These are phyloP conservation scores for Philypnodon macrostomus DNA, from an alignment of 2,797 vertebrate species.

Conservation along the genomic window DNA sequence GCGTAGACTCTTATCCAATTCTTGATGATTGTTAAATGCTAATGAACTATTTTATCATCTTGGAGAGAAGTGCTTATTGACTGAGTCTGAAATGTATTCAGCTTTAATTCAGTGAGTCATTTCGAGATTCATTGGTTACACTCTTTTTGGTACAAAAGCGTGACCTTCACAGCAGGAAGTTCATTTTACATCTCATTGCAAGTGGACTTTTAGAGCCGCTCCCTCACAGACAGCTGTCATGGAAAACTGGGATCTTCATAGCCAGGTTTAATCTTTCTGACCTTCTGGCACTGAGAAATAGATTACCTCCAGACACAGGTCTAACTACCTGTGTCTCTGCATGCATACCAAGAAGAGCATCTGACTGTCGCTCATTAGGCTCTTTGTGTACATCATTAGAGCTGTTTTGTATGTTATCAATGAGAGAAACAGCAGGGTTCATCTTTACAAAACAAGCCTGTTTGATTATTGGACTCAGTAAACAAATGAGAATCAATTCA, in stretches of 20 bases:
- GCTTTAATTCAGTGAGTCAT: conserved; percentile 13
- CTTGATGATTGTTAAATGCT: conserved; percentile 15
- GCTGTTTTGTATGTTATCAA: conserved; percentile 41
- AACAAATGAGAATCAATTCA: conserved; percentile 35
- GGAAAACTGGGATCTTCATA: conserved; percentile 74
- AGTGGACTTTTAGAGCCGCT: conserved; percentile 62
- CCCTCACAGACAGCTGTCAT: conserved; percentile 70
- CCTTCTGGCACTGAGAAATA: conserved; percentile 72
- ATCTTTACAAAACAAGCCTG: conserved; percentile 31
- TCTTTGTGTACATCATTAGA: conserved; percentile 44
- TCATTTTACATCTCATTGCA: conserved; percentile 78
- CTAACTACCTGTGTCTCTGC: conserved; percentile 48
- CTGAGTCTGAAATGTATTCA: conserved; percentile 10
- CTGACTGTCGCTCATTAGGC: conserved; percentile 34
- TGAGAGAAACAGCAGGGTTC: conserved; percentile 14
- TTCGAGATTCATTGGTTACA: conserved; percentile 28
- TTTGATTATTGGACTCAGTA: conserved; percentile 31
- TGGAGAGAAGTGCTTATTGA: conserved; percentile 4
- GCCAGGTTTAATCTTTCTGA: conserved; percentile 75
- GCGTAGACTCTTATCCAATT: conserved; percentile 10
- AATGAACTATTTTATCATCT: conserved; percentile 13
- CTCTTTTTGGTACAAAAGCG: conserved; percentile 41
- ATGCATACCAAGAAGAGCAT: conserved; percentile 62
- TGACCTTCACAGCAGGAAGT: conserved; percentile 70
- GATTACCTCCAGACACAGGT: conserved; percentile 57